Conservation (phyloP, 2,797 vertebrate genomes). For the Lerista edwardsae region DNA sequence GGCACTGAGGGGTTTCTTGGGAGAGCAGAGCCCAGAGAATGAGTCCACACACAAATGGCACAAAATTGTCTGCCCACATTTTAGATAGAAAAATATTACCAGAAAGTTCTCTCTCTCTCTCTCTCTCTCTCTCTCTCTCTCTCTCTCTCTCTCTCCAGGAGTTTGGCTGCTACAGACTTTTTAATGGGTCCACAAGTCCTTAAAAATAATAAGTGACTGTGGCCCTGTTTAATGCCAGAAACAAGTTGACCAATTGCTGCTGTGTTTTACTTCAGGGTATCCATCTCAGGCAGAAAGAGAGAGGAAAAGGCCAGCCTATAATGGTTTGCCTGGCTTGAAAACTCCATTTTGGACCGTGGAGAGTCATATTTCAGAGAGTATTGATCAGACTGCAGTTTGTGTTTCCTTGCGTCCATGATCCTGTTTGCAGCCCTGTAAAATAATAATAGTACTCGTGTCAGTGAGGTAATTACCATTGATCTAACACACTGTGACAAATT, state of each 20-base stretch:
- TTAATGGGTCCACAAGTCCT: constrained; percentile 72
- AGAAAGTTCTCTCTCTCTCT: constrained; percentile 36
- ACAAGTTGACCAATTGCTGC: constrained; percentile 77
- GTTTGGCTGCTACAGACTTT: constrained; percentile 62
- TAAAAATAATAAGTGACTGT: constrained; percentile 76
- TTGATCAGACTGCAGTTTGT: constrained; percentile 87
- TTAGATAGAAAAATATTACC: accelerated
- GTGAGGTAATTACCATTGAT: constrained; percentile 99
- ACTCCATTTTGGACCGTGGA: constrained; percentile 87
- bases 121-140: constrained; percentile 47
- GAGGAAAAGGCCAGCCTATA: constrained; percentile 77
- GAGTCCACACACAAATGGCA: not conserved
- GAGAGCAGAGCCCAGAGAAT: not conserved
- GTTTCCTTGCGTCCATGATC: constrained; percentile 80
- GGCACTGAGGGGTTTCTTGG: not conserved
- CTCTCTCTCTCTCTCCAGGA: constrained; percentile 37
- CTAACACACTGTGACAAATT: constrained; percentile 92
- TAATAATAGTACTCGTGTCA: constrained; percentile 99
- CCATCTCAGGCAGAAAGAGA: constrained; percentile 70
- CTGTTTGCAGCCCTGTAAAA: constrained; percentile 97
- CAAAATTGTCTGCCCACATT: not conserved
- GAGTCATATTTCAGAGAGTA: constrained; percentile 93
- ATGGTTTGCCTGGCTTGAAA: constrained; percentile 92
- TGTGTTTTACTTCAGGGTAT: constrained; percentile 77
- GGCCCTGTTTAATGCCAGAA: constrained; percentile 75